Evolutionary conservation across 2,888 invertebrate species (phyloP).

Genomic region (Colletes collaris): DNA sequence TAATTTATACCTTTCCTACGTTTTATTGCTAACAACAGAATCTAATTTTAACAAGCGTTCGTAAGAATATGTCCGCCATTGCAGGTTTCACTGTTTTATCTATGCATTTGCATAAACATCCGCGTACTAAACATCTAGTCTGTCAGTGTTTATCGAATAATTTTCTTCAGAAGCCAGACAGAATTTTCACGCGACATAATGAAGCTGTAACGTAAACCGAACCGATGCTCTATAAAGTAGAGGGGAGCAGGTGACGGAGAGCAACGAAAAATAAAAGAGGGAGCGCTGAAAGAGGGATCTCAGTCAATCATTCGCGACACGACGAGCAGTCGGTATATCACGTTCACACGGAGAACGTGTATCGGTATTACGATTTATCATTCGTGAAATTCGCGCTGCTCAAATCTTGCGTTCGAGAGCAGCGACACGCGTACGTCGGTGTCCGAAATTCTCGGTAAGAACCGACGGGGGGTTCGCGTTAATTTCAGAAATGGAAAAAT

Average conservation of each 20-base stretch:
- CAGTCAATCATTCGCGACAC: slow-evolving; percentile 53
- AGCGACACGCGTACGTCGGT: no score
- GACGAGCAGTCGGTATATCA: slow-evolving; percentile 58
- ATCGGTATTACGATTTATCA: slow-evolving; percentile 60
- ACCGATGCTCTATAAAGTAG: not conserved
- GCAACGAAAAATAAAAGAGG: slow-evolving; percentile 23
- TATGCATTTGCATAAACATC: no score
- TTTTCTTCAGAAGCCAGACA: no score
- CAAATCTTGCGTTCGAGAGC: slow-evolving; percentile 29
- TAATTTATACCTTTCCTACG: no score
- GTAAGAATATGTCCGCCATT: no score
- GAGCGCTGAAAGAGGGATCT: not conserved
- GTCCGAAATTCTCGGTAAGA: not conserved
- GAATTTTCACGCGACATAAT: no score
- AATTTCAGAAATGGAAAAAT: slow-evolving; percentile 25
- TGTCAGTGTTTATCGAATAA: no score
- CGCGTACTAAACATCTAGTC: no score
- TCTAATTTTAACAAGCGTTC: no score
- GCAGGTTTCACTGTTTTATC: no score
- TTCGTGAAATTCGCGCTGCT: slow-evolving; percentile 47
- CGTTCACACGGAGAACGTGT: slow-evolving; percentile 51
- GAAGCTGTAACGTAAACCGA: not conserved
- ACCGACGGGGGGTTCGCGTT: slow-evolving; percentile 21
- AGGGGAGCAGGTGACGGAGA: slow-evolving; percentile 2
- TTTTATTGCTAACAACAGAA: no score